Base-by-base conservation (phyloP, 1,140 invertebrate species). In the Drosophila bocki region DNA sequence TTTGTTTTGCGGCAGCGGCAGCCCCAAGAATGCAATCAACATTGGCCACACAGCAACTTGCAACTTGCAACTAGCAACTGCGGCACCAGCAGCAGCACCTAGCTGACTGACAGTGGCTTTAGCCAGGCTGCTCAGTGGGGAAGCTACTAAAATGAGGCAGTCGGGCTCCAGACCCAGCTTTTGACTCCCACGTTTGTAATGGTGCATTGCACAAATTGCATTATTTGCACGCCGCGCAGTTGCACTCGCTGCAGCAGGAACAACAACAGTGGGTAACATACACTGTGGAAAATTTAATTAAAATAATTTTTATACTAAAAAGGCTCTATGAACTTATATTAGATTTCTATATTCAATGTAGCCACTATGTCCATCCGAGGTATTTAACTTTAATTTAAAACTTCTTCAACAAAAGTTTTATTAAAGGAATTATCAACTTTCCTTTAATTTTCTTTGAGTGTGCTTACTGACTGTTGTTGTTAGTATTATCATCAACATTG, bases 401-500 rank as follows among this genome's bases (percentile, higher is more conserved):
- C 37, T 13, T 39, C 4, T 2, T 15, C 7, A 17, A 17, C 22
- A 22, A 22, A 22, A 22, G 22, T 22, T 22, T 1, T 22, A 22
- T 2, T 22, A 22, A 2, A 22, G 22, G 22, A 22, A 22, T 22
- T 22, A 2, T 22, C 1, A 22, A 22, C 22, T 19, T 37, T 19
- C 1, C 8, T 0, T 4, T 0, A 4, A 22, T 15, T 37, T 54
- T 54, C n/a, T 54, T 51, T 60, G 42, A 65, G 65, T 75, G 74
- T 41, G 47, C 26, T 58, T 42, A 72, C 67, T 62, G 75, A 58
- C 61, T 84, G 67, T 62, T 69, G 84, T 82, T 85, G 80, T 79
- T 90, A 88, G 74, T 88, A 90, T 88, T 90, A 88, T 90, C 81
- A 90, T 90, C 81, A 82, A 75, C 85, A 90, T 90, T 90, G 85